phyloP scores from a whole-genome alignment of 1,140 invertebrate species.

The Camponotus vicinus region DNA sequence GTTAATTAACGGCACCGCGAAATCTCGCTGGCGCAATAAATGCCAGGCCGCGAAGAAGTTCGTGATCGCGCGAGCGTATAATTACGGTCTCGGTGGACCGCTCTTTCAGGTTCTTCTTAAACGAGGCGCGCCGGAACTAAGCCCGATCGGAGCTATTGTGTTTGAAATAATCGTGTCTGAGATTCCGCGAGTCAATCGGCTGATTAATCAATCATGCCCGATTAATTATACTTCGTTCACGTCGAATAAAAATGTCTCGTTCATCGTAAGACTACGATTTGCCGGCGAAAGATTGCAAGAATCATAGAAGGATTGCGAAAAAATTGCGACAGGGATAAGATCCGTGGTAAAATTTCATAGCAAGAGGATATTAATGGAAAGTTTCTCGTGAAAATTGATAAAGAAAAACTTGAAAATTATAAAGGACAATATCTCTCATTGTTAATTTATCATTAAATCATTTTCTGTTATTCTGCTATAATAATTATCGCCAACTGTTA shows the following conservation, averaged over 20 bases:
- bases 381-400: not conserved
- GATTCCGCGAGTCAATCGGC: constrained; percentile 37
- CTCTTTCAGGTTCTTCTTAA: constrained; percentile 31
- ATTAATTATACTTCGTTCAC: constrained; percentile 42
- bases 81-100: constrained; percentile 27
- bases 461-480: not conserved
- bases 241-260: constrained; percentile 4
- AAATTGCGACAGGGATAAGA: constrained; percentile 21
- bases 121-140: constrained; percentile 36
- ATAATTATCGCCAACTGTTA: not conserved
- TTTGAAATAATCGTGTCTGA: constrained; percentile 37
- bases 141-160: constrained; percentile 18
- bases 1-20: constrained; percentile 39
- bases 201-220: constrained; percentile 51
- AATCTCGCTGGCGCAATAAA: constrained; percentile 21
- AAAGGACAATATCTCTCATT: too few species aligned
- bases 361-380: not conserved
- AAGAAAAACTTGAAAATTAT: not conserved
- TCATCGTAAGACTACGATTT: not conserved
- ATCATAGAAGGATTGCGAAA: not conserved
- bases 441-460: too few species aligned
- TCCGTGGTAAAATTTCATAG: not conserved
- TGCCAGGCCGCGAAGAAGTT: not conserved
- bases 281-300: not conserved
- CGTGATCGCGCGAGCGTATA: constrained; percentile 39